phyloP scores from a whole-genome alignment of 2,113 vertebrate genomes.

The Passer domesticus region DNA sequence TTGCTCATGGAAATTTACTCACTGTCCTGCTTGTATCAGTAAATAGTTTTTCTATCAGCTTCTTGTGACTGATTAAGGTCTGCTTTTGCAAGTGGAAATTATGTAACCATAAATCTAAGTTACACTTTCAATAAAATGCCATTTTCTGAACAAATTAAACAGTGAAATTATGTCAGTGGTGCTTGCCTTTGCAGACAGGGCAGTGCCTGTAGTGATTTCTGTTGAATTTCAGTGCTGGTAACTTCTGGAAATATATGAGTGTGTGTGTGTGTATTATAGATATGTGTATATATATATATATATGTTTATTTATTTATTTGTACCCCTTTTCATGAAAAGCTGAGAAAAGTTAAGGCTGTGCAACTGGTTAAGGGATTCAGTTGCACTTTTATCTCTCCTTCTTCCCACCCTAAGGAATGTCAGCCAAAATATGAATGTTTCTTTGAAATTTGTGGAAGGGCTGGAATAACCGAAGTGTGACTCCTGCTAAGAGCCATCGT shows the following conservation, averaged over 20 bases:
- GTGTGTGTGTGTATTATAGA: fast-evolving
- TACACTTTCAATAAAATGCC: not conserved
- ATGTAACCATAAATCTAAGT: not conserved
- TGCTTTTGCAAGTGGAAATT: not conserved
- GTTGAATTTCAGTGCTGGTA: not conserved
- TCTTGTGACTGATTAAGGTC: not conserved
- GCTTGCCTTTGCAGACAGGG: not conserved
- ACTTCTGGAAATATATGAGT: not conserved
- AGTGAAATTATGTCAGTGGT: not conserved
- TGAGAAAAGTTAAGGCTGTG: not conserved
- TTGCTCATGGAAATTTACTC: not conserved
- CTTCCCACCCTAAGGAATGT: slow-evolving; percentile 13
- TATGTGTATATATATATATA: fast-evolving
- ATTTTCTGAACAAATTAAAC: not conserved
- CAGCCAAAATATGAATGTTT: not conserved
- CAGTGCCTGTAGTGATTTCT: not conserved
- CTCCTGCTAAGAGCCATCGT: not conserved
- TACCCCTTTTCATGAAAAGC: not conserved
- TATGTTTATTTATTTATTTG: not conserved
- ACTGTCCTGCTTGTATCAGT: not conserved
- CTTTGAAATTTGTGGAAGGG: not conserved
- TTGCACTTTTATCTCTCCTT: not conserved
- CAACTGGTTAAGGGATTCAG: not conserved
- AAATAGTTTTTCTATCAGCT: not conserved
- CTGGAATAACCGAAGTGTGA: not conserved